Evolutionary conservation across 2,888 invertebrate genomes (phyloP), one percentile per base, ranked within the genome.

Genomic region (Rhodophaea formosa): DNA sequence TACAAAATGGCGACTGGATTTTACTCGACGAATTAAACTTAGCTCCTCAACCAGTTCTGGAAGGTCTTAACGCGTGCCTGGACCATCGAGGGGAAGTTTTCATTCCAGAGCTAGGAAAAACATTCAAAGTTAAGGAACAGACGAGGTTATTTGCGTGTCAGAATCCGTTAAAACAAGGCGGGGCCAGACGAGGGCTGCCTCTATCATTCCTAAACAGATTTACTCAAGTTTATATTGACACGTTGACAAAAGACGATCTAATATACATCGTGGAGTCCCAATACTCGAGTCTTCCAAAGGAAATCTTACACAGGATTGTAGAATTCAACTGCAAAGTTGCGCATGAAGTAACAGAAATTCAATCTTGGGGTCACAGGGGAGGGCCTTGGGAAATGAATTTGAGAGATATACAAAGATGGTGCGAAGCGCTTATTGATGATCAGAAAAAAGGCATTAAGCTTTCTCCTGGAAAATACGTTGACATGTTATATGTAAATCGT

Each of bases 321-420:
- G 81, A 91, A 47, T 98, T 98, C 72, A 97, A 97, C 67, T 92
- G 93, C 61, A 88, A 89, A 78, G 81, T 97, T 5, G 92, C 93
- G 0, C 80, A 91, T 10, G 94, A 95, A 73, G 93, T 95, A 12
- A 92, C 93, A 1, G 89, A 92, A 45, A 80, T 93, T 69, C 92
- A 93, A 59, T 75, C 79, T 1, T 97, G 97, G 93, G 98, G 96
- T 0, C 93, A 94, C 67, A 93, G 91, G 74, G 98, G 99, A 0
- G 94, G 96, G 0, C 99, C 99, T 0, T 99, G 97, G 96, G 99
- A 99, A 85, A 97, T 99, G 89, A 99, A 99, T 88, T 91, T 99
- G 51, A 93, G 99, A 70, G 99, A 99, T 79, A 92, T 99, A 66
- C 94, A 96, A 59, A 94, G 99, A 67, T 99, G 98, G 98, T 97